These are phyloP conservation scores for Lacerta viridis DNA, from an alignment of 2,797 vertebrate genomes.

Conservation along the genomic window DNA sequence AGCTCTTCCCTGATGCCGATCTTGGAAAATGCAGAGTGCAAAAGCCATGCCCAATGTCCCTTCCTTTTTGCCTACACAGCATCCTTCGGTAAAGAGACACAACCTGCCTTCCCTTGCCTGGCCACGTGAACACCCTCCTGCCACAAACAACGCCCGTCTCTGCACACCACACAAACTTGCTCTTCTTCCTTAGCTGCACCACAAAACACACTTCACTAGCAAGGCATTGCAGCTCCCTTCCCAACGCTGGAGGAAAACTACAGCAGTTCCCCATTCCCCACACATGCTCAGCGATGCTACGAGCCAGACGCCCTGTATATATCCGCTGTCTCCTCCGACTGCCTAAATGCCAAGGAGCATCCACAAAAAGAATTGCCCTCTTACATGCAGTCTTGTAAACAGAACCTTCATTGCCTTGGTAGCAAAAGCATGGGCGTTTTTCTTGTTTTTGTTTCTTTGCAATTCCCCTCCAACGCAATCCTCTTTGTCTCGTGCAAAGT, in stretches of 20 bases:
- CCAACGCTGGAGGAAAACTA: neutral
- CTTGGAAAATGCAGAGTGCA: neutral
- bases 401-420: neutral
- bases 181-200: neutral
- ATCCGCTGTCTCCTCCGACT: neutral
- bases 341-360: neutral
- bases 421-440: neutral
- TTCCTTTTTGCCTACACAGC: neutral
- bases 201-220: neutral
- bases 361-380: too few relatives aligned
- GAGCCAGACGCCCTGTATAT: neutral
- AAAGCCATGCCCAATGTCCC: neutral
- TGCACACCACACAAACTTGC: neutral
- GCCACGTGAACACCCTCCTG: neutral
- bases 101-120: neutral
- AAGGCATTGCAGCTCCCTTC: neutral
- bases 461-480: neutral
- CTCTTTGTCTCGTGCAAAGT: conserved; percentile 22
- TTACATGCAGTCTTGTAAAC: neutral
- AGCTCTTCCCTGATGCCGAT: neutral
- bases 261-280: neutral
- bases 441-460: too few relatives aligned
- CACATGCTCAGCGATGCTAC: too few relatives aligned
- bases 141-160: neutral
- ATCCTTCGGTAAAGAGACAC: neutral